Base-by-base conservation (phyloP, 2,797 vertebrate species). In the Leucoraja ocellata region DNA sequence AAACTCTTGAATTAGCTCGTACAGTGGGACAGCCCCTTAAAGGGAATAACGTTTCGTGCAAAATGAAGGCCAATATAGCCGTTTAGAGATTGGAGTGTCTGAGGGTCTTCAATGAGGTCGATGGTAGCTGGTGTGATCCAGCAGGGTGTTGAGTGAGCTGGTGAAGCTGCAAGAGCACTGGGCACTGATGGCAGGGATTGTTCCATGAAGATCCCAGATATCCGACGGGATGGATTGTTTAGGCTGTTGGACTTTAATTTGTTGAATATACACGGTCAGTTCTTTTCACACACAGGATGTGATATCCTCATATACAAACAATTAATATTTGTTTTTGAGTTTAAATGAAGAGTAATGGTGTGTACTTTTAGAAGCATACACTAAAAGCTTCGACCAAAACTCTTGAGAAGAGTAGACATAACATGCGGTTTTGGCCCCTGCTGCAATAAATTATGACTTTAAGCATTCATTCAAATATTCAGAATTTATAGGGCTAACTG, bases 271-370 rank as follows among this genome's bases (percentile, higher is more conserved):
- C 18, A 11, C 79, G 54, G 79, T 54, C 46, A 58, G 36, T 25
- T 1, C 8, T n/a, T 4, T 36, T 21, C 84, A 32, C n/a, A 84
- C 46, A 88, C n/a, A 88, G 16, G 61, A 68, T 68, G 61, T 16
- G 61, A 88, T 21, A n/a, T 65, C n/a, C 63, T 21, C 84, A 65
- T 28, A 86, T 4, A 36, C 61, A 65, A 68, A 36, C 61, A 65
- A 68, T 88, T 36, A 88, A 88, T 68, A 32, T 88, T 88, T 88
- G n/a, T 88, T 88, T 88, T 88, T 88, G 61, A 88, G 68, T 65
- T 68, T 88, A 63, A 18, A 36, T 68, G 36, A 68, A 88, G 16
- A 9, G 0, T 36, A 68, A 16, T 65, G 46, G 2, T 46, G 46
- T 46, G 46, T 46, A 13, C 28, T 21, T 88, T 63, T 63, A 28